phyloP scores from a whole-genome alignment of 2,888 invertebrate genomes.

The Heteromurus nitidus region DNA sequence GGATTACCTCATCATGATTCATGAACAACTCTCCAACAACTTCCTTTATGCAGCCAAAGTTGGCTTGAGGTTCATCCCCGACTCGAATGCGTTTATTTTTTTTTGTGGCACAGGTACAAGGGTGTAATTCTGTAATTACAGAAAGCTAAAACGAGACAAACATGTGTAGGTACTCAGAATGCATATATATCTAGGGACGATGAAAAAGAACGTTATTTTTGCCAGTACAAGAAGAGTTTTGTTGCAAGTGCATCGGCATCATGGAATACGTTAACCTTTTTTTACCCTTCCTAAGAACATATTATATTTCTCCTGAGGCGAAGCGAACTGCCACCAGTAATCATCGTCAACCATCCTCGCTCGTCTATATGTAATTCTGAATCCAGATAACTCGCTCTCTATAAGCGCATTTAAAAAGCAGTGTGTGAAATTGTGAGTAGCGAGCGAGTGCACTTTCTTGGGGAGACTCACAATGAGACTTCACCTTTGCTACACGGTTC shows the following conservation, averaged over 20 bases:
- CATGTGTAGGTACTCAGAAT: conserved; percentile 29
- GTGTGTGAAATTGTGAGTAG: too few relatives aligned
- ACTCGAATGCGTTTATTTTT: neutral
- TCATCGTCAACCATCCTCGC: conserved; percentile 10
- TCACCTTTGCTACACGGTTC: neutral
- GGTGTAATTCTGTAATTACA: conserved; percentile 48
- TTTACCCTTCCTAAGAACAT: conserved; percentile 33
- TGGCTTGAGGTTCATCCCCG: conserved; percentile 29
- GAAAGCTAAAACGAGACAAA: conserved; percentile 46
- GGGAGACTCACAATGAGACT: too few relatives aligned
- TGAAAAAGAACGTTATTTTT: conserved; percentile 45
- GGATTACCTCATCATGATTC: too few relatives aligned
- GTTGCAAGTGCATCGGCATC: conserved; percentile 42
- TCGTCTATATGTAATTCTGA: neutral
- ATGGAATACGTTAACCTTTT: conserved; percentile 61
- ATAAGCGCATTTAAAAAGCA: too few relatives aligned
- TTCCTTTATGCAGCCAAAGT: conserved; percentile 40
- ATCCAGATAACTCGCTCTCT: too few relatives aligned
- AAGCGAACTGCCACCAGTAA: conserved; percentile 39
- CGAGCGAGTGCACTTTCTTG: too few relatives aligned
- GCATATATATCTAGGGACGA: conserved; percentile 30
- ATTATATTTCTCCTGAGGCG: conserved; percentile 27
- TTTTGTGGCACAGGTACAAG: neutral
- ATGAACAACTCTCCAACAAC: conserved; percentile 43
- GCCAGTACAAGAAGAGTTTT: too few relatives aligned